Base-by-base conservation (phyloP, 2,113 vertebrate genomes). In the Saccopteryx bilineata region DNA sequence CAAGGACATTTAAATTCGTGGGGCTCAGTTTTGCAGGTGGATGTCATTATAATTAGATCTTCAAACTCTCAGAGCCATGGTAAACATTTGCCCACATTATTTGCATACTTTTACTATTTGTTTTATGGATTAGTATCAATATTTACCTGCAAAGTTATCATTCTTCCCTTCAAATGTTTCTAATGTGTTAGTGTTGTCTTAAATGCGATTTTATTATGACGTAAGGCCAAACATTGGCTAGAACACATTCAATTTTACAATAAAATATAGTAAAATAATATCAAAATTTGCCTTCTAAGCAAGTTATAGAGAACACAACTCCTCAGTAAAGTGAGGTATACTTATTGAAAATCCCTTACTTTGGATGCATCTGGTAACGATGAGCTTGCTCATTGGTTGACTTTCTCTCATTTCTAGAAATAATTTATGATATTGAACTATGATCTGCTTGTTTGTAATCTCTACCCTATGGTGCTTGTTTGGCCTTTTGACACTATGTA, bases 401-500 rank as follows among this genome's bases (percentile, higher is more conserved):
- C n/a, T 91, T 82, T n/a, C 26, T 94, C 24, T 78, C 9, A 8
- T 61, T 95, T 13, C 54, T 76, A 50, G 76, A 65, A 93, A 96
- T 26, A 87, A 79, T 75, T 85, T 81, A 78, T 88, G 91, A 23
- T 56, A 48, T 39, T 83, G 61, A 92, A 82, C 31, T 88, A 39
- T 74, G 66, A 39, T 71, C 83, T 91, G 21, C 18, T 56, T 83
- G 17, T 31, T 94, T 95, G 10, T 85, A 63, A 92, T 91, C 82
- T 88, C 66, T 63, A 69, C 56, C 28, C 50, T 58, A 6, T 78
- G 50, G 31, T 91, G 23, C 48, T 87, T 96, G 24, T 80, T 94
- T 93, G 60, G 50, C n/a, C 89, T 96, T 95, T 94, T 90, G 68
- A 89, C 54, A 66, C 31, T 39, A 50, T 90, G 18, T 71, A 54